Evolutionary conservation across 1,140 invertebrate genomes (phyloP), one percentile per base, ranked within the genome.

Genomic region (Drosophila ercepeae): DNA sequence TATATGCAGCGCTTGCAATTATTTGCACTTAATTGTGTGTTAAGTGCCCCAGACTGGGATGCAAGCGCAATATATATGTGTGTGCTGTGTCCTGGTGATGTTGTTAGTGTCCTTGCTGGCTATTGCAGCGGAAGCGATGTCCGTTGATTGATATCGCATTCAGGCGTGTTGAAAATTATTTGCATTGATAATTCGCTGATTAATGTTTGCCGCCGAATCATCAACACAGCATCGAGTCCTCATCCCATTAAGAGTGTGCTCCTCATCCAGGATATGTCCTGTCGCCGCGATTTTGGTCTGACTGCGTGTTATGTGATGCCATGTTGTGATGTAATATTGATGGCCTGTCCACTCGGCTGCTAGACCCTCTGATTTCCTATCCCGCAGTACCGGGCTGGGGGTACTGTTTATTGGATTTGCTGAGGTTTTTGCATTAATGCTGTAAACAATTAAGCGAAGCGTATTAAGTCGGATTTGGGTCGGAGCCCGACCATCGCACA

Each of bases 11-110:
- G 82, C 79, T 82, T 78, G 82, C 82, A 88, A 88, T 88, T 88
- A 88, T 88, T 88, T 88, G 82, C 82, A 88, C 74, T 88, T 88
- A 88, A 88, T 88, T 88, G 82, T 88, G 82, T 88, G 82, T 88
- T 88, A 88, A 88, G 82, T 88, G 82, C 77, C 69, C 72, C 71
- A 75, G 79, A 58, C 65, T 55, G 75, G 53, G 73, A 69, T 81
- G 82, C 32, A 23, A 9, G 6, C 16, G 14, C 8, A 13, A 50
- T 44, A 16, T 39, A 8, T 51, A 14, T 59, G 45, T 41, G 39
- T 54, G 42, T 11, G 36, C 3, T 4, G 11, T 14, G 25, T 21
- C 4, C 29, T 32, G 46, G 39, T 44, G 16, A 27, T 67, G 63
- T 65, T 67, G 63, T 65, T 67, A 61, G 36, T 50, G 49, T 59